Percentiles rank a stretch among this genome's conserved stretches.
Evolutionary conservation across 2,113 vertebrate species (phyloP).

Genomic region (Alethe castanea): DNA sequence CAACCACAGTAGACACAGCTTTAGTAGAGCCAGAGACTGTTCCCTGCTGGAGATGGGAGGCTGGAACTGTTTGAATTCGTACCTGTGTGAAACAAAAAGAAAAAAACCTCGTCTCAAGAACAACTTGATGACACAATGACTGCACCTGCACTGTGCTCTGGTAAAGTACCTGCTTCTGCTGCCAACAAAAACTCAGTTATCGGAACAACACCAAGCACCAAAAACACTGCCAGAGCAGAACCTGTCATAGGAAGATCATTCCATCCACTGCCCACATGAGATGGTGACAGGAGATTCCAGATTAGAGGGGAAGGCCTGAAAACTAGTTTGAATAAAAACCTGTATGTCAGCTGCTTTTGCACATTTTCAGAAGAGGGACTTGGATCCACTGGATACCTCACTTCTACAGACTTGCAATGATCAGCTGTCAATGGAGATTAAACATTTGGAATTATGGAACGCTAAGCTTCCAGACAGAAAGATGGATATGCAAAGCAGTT

Average conservation of each 20-base stretch:
- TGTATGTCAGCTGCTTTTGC: neutral
- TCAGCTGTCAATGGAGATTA: neutral
- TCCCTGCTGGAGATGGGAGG: slow-evolving; percentile 91
- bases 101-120: neutral
- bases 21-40: slow-evolving; percentile 85
- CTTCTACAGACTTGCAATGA: neutral
- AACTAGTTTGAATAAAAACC: neutral
- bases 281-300: neutral
- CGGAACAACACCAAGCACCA: neutral
- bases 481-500: neutral
- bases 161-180: neutral
- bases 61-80: slow-evolving; percentile 91
- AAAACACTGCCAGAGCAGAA: neutral
- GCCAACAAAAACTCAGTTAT: neutral
- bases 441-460: neutral
- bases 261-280: neutral
- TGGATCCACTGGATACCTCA: neutral
- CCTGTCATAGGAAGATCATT: neutral
- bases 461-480: neutral
- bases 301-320: neutral
- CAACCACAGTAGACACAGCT: slow-evolving; percentile 92
- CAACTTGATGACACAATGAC: neutral
- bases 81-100: slow-evolving; percentile 73
- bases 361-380: neutral
- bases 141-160: neutral